phyloP scores from a whole-genome alignment of 2,113 vertebrate species.

The Tragelaphus imberbis region DNA sequence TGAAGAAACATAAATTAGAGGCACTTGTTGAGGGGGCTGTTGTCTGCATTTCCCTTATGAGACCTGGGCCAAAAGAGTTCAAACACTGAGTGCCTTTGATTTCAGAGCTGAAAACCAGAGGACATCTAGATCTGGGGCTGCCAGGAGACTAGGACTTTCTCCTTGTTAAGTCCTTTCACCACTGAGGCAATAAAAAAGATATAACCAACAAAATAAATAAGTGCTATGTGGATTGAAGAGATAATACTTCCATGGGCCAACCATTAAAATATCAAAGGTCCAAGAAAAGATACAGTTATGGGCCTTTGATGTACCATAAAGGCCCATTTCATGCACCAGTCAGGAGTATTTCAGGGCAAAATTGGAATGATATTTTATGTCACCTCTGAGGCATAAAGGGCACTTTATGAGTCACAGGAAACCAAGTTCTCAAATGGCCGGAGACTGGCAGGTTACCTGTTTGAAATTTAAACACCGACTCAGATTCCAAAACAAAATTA shows the following conservation, averaged over 20 bases:
- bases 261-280: slow-evolving; percentile 85
- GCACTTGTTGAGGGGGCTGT: background rate
- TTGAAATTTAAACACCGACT: slow-evolving; percentile 60
- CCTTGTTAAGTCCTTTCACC: slow-evolving; percentile 66
- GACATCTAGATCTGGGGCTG: background rate
- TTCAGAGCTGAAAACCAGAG: slow-evolving; percentile 49
- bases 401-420: slow-evolving; percentile 70
- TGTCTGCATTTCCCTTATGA: slow-evolving; percentile 28
- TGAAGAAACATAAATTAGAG: slow-evolving; percentile 31
- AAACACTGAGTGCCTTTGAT: background rate
- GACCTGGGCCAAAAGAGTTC: background rate
- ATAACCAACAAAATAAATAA: slow-evolving; percentile 81
- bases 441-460: slow-evolving; percentile 54
- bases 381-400: slow-evolving; percentile 71
- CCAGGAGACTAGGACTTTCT: slow-evolving; percentile 70
- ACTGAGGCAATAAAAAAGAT: slow-evolving; percentile 79
- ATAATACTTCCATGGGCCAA: slow-evolving; percentile 80
- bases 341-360: slow-evolving; percentile 74
- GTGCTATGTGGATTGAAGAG: slow-evolving; percentile 76
- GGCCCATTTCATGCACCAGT: slow-evolving; percentile 70
- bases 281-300: slow-evolving; percentile 72
- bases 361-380: slow-evolving; percentile 74
- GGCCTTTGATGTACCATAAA: slow-evolving; percentile 81
- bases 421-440: slow-evolving; percentile 63
- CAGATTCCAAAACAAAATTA: slow-evolving; percentile 61